Conservation (phyloP, 2,888 invertebrate genomes). For the Reticulitermes lucifugus region DNA sequence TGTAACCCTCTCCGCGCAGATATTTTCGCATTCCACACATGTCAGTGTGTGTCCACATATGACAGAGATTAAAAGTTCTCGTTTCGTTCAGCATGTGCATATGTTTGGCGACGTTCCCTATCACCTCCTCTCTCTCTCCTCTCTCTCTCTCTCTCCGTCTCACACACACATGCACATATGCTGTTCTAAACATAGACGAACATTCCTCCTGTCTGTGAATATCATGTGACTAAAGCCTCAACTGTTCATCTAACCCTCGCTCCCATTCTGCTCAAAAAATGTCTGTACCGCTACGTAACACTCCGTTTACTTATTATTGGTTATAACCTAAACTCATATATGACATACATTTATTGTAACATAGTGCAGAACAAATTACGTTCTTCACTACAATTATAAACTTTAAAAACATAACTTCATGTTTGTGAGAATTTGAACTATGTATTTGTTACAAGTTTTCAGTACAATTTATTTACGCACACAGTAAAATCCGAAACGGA, state of each 20-base stretch:
- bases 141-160: background rate
- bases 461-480: too few species aligned
- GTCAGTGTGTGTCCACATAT: conserved; percentile 48
- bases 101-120: conserved; percentile 21
- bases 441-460: too few species aligned
- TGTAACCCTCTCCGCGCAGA: conserved; percentile 24
- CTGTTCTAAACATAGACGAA: conserved; percentile 33
- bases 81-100: conserved; percentile 33
- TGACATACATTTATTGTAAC: background rate
- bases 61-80: conserved; percentile 47
- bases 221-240: conserved; percentile 9
- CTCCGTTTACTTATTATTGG: background rate
- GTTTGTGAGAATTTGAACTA: too few species aligned
- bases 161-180: background rate
- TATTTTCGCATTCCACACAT: conserved; percentile 47
- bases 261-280: background rate
- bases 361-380: background rate
- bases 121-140: background rate
- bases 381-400: background rate
- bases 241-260: background rate
- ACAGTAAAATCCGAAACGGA: too few species aligned
- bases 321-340: background rate
- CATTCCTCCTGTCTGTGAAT: conserved; percentile 37
- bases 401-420: background rate
- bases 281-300: background rate